Evolutionary conservation across 2,888 invertebrate genomes (phyloP), one percentile per base, ranked within the genome.

Genomic region (Hermodice carunculata): DNA sequence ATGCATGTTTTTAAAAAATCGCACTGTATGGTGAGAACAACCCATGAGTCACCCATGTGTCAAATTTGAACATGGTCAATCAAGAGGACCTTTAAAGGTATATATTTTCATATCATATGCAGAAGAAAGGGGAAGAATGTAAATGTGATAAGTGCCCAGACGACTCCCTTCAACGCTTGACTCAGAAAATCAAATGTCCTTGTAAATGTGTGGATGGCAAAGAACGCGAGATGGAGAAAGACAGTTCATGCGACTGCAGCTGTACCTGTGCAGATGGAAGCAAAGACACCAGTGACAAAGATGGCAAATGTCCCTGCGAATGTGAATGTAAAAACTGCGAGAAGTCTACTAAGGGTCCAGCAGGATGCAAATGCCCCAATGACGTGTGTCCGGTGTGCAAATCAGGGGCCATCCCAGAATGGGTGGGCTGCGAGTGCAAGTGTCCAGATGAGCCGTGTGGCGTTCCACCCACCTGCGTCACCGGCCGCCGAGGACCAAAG

Each of bases 261-360:
- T 60, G 60, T 19, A 22, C 17, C 14, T 60, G 60, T 40, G 31
- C 22, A 1, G 60, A 60, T 52, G 60, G 60, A 26, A 60, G 37
- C 19, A 28, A 60, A 26, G 49, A 52, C 17, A 49, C 26, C 22
- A 17, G 34, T 4, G 42, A 24, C 14, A 40, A 32, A 11, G 31
- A 52, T 52, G 60, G 60, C 8, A 24, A 31, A 5, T 60, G 51
- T 24, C 51, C 49, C n/a, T 60, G 60, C 28, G n/a, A 49, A 17
- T 60, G 60, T 40, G 28, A 22, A 14, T 60, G 60, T 32, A 60
- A 60, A 42, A 60, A 60, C 52, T 60, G 60, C 22, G 24, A 52
- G 24, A 24, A 51, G 52, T 60, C 60, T 14, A 49, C 49, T 14
- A 17, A 51, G 5, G 60, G 60, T 8, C 52, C 60, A 24, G 60